A percentile compares a stretch with the other conserved stretches of the same genome.
These are phyloP conservation scores for Darevskia nairensis DNA, from an alignment of 2,797 vertebrate species.

Conservation along the genomic window DNA sequence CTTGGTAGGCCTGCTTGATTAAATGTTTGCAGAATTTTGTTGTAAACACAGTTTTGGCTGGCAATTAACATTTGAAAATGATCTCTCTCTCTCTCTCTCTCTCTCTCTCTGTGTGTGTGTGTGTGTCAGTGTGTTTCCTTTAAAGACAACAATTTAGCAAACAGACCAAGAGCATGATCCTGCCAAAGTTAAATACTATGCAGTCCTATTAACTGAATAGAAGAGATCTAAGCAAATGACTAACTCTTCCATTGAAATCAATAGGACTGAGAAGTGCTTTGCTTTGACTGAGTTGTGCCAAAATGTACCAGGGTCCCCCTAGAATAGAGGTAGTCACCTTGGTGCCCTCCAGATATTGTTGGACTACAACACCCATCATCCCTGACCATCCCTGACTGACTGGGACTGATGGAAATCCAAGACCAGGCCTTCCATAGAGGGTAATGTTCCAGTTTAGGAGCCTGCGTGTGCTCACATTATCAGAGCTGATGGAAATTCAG, in stretches of 20 bases:
- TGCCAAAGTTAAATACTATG: neutral
- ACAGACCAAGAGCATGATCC: neutral
- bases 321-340: neutral
- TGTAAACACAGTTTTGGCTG: constrained; percentile 66
- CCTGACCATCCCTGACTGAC: too few relatives aligned
- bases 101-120: too few relatives aligned
- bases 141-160: neutral
- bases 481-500: neutral
- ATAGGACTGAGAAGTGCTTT: neutral
- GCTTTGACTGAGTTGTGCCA: neutral
- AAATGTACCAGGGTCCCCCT: neutral
- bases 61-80: constrained; percentile 62
- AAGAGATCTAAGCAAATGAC: neutral
- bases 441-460: neutral
- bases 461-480: neutral
- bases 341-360: neutral
- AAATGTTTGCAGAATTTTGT: constrained; percentile 57
- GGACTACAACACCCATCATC: too few relatives aligned
- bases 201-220: neutral
- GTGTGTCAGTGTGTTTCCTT: neutral
- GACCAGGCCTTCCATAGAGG: neutral
- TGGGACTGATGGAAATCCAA: too few relatives aligned
- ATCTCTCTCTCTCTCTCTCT: constrained; percentile 16
- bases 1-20: constrained; percentile 60
- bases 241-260: too few relatives aligned